Percentiles rank a stretch among this genome's conserved stretches.
Evolutionary conservation across 2,797 vertebrate species (phyloP).

Genomic region (Brachyrhaphis roseni): DNA sequence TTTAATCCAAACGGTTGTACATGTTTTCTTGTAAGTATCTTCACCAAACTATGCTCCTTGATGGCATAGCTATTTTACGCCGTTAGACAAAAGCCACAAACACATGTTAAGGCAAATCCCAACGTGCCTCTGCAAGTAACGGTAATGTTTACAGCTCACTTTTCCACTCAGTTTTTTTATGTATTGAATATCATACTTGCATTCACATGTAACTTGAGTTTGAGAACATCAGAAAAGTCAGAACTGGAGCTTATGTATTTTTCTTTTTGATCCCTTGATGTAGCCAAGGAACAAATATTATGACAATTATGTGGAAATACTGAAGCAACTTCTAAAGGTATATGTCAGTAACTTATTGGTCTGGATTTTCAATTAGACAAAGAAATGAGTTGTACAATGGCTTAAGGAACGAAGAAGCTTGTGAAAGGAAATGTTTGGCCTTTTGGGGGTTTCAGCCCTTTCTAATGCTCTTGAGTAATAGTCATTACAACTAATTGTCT

Average conservation of each 20-base stretch:
- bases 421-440: not conserved
- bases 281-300: not conserved
- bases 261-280: not conserved
- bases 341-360: not conserved
- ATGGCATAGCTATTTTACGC: not conserved
- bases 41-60: not conserved
- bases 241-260: not conserved
- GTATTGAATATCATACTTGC: not conserved
- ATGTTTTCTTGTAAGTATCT: not conserved
- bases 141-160: not conserved
- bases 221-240: not conserved
- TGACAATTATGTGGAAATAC: not conserved
- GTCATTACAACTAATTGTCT: not conserved
- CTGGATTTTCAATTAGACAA: not conserved
- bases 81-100: not conserved
- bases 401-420: not conserved
- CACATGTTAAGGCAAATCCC: not conserved
- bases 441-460: not conserved
- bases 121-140: not conserved
- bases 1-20: not conserved
- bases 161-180: not conserved
- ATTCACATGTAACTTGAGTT: not conserved
- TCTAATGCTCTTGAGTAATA: not conserved
- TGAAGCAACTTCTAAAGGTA: not conserved
- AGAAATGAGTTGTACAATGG: not conserved